These are phyloP conservation scores for Madoqua kirkii DNA, from an alignment of 2,113 vertebrate genomes.

Conservation along the genomic window DNA sequence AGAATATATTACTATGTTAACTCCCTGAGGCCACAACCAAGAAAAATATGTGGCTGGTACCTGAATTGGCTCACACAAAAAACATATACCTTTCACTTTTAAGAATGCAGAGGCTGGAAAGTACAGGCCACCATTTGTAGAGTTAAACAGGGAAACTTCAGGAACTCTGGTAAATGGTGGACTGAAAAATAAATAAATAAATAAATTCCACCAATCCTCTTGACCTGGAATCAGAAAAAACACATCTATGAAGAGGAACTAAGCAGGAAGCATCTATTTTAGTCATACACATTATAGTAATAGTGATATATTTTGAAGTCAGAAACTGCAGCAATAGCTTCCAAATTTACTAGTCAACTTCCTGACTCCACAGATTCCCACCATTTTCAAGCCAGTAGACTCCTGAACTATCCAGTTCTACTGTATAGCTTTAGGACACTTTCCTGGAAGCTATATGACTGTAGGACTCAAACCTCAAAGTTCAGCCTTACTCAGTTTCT, in stretches of 20 bases:
- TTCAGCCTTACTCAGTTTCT: neutral
- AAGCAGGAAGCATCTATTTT: neutral
- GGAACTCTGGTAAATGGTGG: too few relatives aligned
- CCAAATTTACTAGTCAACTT: neutral
- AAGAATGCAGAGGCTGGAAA: neutral
- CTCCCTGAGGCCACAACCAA: slow-evolving; percentile 38
- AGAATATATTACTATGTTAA: slow-evolving; percentile 54
- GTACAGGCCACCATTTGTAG: neutral
- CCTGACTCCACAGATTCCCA: neutral
- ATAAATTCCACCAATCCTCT: neutral
- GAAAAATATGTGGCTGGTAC: neutral
- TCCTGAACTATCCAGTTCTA: neutral
- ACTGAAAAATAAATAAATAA: too few relatives aligned
- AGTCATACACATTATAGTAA: neutral
- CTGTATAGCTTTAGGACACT: neutral
- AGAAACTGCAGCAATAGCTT: neutral
- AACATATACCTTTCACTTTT: neutral
- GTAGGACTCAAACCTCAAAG: neutral
- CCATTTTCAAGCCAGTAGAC: neutral
- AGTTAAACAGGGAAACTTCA: too few relatives aligned
- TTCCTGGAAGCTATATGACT: neutral
- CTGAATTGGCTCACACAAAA: neutral
- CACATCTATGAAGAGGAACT: neutral
- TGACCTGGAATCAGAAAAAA: neutral
- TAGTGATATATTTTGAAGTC: neutral